Evolutionary conservation across 2,797 vertebrate species (phyloP).

Genomic region (Pampus argenteus): DNA sequence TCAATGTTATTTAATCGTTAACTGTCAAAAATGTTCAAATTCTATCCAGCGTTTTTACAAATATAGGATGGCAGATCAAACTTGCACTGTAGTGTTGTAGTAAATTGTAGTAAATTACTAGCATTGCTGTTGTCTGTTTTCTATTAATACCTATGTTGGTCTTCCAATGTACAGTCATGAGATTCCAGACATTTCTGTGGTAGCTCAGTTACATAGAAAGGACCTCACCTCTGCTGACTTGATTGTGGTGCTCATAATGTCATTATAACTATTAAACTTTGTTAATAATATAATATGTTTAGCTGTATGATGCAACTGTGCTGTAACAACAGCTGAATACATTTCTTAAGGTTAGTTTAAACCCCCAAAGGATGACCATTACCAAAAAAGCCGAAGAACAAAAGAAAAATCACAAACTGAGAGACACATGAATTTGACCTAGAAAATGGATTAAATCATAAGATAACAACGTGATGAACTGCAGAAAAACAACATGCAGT

Average conservation of each 20-base stretch:
- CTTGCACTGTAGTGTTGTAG: no score
- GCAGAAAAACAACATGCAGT: constrained; percentile 47
- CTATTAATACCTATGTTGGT: no score
- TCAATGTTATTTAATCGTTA: no score
- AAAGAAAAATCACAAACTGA: not conserved
- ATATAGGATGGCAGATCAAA: not conserved
- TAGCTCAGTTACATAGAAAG: not conserved
- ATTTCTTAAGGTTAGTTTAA: constrained; percentile 25
- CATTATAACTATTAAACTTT: not conserved
- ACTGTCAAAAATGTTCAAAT: not conserved
- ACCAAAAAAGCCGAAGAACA: not conserved
- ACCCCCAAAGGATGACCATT: not conserved
- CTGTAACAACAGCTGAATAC: constrained; percentile 12
- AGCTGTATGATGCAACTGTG: constrained; percentile 12
- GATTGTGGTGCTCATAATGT: constrained; percentile 17
- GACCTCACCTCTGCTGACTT: constrained; percentile 7
- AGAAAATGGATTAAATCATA: constrained; percentile 46
- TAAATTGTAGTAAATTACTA: no score
- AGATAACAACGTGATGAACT: constrained; percentile 41
- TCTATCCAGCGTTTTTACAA: not conserved
- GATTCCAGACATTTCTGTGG: not conserved
- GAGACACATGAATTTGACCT: constrained; percentile 5
- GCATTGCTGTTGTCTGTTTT: no score
- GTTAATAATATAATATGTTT: no score
- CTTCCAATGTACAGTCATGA: not conserved